Evolutionary conservation across 2,797 vertebrate genomes (phyloP).

Genomic region (Sebastolobus altivelis): DNA sequence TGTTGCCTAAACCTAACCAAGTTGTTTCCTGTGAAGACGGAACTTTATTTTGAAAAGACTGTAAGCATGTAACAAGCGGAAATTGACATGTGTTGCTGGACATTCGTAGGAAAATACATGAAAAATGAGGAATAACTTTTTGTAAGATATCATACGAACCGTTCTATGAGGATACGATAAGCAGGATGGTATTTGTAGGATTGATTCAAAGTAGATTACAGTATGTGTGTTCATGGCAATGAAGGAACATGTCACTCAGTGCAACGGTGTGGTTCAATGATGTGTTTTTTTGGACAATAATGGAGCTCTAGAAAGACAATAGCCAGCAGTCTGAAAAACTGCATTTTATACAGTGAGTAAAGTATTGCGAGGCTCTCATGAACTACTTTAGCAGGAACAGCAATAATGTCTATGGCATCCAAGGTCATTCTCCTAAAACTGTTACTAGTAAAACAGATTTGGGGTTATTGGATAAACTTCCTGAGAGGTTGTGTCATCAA

Average conservation of each 20-base stretch:
- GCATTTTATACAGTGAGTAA: not conserved
- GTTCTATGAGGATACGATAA: no score
- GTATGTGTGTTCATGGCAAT: not conserved
- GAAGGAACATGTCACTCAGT: not conserved
- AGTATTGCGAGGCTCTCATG: slow-evolving; percentile 4
- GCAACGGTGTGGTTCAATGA: not conserved
- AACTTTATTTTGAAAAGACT: no score
- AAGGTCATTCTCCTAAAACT: slow-evolving; percentile 54
- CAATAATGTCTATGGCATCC: slow-evolving; percentile 39
- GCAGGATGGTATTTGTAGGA: not conserved
- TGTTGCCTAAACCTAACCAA: no score
- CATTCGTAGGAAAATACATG: no score
- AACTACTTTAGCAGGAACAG: slow-evolving; percentile 51
- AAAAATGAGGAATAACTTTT: no score
- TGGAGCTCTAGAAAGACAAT: not conserved
- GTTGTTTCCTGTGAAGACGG: no score
- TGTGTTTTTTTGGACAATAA: not conserved
- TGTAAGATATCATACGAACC: no score
- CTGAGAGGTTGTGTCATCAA: slow-evolving; percentile 38
- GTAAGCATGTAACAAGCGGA: no score
- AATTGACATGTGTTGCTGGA: no score
- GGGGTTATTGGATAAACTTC: slow-evolving; percentile 51
- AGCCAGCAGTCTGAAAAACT: slow-evolving; percentile 1
- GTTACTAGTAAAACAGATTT: slow-evolving; percentile 59
- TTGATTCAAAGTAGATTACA: not conserved